phyloP scores from a whole-genome alignment of 2,113 vertebrate species.

The Nothobranchius furzeri region DNA sequence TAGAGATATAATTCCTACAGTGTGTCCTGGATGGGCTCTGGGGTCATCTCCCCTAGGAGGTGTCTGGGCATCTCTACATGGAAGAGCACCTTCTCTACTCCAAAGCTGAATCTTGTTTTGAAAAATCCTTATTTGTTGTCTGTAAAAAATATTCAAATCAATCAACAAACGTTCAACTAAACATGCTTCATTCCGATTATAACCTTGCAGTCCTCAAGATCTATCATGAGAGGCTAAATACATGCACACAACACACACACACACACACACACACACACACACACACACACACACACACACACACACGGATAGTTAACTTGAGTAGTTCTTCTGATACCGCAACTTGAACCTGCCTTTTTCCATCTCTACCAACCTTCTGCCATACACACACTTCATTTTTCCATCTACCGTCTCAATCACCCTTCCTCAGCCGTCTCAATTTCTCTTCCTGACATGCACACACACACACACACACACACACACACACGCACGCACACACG shows the following conservation, averaged over 20 bases:
- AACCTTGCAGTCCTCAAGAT: not conserved
- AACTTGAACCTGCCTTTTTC: conserved; percentile 46
- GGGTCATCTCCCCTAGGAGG: too few species aligned
- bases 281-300: not conserved
- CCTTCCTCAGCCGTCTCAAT: conserved; percentile 38
- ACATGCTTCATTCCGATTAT: not conserved
- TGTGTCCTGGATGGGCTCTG: too few species aligned
- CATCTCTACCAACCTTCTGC: conserved; percentile 50
- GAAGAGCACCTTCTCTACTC: too few species aligned
- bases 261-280: not conserved
- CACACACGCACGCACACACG: conserved; percentile 14
- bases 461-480: too few species aligned
- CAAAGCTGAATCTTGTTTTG: too few species aligned
- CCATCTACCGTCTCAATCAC: conserved; percentile 32
- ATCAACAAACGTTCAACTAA: too few species aligned
- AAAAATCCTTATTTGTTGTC: too few species aligned
- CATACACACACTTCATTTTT: conserved; percentile 41
- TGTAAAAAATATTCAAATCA: too few species aligned
- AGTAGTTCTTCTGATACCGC: conserved; percentile 50
- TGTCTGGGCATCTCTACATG: too few species aligned
- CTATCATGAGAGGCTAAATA: not conserved
- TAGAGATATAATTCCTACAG: too few species aligned
- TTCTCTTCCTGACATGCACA: conserved; percentile 3
- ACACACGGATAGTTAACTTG: conserved; percentile 32
- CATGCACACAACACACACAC: not conserved